Evolutionary conservation across 2,797 vertebrate genomes (phyloP).

Genomic region (Todus mexicanus): DNA sequence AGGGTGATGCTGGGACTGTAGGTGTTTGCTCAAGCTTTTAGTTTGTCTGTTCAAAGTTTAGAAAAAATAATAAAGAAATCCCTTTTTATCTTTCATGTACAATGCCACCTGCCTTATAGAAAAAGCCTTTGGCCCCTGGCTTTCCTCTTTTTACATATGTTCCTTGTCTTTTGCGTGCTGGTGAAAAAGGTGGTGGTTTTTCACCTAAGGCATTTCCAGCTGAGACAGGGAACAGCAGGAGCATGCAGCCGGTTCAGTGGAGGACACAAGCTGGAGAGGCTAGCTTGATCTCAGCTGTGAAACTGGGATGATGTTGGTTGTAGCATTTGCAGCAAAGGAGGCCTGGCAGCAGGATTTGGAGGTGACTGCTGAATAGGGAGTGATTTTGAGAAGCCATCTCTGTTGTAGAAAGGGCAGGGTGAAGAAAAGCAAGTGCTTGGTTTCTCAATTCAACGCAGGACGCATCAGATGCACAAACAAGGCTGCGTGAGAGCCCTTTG

Average conservation of each 20-base stretch:
- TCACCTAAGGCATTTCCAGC: background rate
- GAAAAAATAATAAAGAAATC: background rate
- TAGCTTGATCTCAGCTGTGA: background rate
- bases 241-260: fast-evolving
- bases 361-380: background rate
- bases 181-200: background rate
- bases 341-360: background rate
- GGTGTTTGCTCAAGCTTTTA: background rate
- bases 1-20: background rate
- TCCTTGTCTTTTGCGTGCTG: background rate
- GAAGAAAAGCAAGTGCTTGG: background rate
- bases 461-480: background rate
- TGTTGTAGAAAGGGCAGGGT: background rate
- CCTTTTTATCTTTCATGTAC: background rate
- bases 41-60: background rate
- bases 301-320: background rate
- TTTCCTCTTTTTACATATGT: background rate
- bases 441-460: background rate
- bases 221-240: background rate
- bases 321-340: background rate
- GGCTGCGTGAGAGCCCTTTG: background rate
- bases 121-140: background rate
- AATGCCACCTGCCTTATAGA: background rate
- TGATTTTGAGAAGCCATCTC: background rate
- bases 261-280: fast-evolving